These are phyloP conservation scores for Gonocerus acuteangulatus DNA, from an alignment of 2,888 invertebrate genomes.

Conservation along the genomic window DNA sequence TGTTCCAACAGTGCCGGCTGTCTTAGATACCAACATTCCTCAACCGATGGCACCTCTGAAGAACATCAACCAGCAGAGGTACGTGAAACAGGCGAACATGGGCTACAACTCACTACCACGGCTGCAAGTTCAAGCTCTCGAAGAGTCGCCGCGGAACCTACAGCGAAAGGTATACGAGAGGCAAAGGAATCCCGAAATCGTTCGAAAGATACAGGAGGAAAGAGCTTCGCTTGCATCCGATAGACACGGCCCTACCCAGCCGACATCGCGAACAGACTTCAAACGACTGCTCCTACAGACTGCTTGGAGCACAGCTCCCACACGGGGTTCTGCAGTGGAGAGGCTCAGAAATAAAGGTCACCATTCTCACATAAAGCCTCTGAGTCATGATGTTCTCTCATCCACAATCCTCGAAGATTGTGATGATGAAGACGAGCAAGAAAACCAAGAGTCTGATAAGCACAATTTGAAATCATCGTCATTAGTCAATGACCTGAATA, in stretches of 20 bases:
- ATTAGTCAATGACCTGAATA: slow-evolving; percentile 35
- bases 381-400: slow-evolving; percentile 66
- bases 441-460: slow-evolving; percentile 3
- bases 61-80: slow-evolving; percentile 29
- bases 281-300: slow-evolving; percentile 71
- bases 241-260: slow-evolving; percentile 44
- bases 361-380: slow-evolving; percentile 23
- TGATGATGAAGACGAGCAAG: slow-evolving; percentile 64
- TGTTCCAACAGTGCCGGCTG: slow-evolving; percentile 5
- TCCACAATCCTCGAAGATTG: slow-evolving; percentile 77
- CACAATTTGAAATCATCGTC: slow-evolving; percentile 16
- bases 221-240: slow-evolving; percentile 33
- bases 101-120: slow-evolving; percentile 34
- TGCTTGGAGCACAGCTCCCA: slow-evolving; percentile 55
- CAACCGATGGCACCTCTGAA: slow-evolving; percentile 33
- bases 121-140: slow-evolving; percentile 31
- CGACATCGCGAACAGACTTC: slow-evolving; percentile 76
- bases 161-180: slow-evolving; percentile 27
- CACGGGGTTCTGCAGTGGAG: slow-evolving; percentile 69
- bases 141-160: slow-evolving; percentile 33
- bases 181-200: slow-evolving; percentile 17
- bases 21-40: slow-evolving; percentile 27
- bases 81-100: slow-evolving; percentile 23
- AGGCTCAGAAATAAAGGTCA: slow-evolving; percentile 35
- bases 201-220: slow-evolving; percentile 11